These are phyloP conservation scores for Phasia obesa DNA, from an alignment of 2,888 invertebrate genomes.

Conservation along the genomic window DNA sequence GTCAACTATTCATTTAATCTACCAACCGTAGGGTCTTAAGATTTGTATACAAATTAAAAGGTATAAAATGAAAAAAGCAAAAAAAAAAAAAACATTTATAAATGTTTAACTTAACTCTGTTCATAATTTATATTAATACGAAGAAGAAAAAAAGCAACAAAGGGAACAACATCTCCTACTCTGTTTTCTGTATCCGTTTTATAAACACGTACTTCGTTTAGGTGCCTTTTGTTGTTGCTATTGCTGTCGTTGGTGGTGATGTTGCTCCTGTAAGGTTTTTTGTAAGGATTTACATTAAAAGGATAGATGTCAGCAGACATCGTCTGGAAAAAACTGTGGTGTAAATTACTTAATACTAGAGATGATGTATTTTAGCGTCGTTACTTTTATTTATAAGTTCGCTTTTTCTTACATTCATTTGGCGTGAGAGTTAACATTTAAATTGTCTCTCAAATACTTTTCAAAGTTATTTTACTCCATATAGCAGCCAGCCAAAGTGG, in stretches of 20 bases:
- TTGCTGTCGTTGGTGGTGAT: not conserved
- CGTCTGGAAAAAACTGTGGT: constrained; percentile 22
- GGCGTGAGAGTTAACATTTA: constrained; percentile 10
- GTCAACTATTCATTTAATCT: constrained; percentile 47
- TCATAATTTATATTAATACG: constrained; percentile 47
- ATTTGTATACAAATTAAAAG: constrained; percentile 51
- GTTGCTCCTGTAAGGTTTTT: constrained; percentile 14
- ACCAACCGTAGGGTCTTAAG: constrained; percentile 50
- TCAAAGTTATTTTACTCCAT: not conserved
- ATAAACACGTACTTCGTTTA: constrained; percentile 4
- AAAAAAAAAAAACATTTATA: constrained; percentile 23
- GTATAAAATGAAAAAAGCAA: constrained; percentile 4
- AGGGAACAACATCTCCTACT: not conserved
- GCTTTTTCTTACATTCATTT: constrained; percentile 10
- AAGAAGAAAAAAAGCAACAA: not conserved
- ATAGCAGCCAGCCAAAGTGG: not conserved
- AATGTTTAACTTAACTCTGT: constrained; percentile 44
- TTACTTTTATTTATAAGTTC: constrained; percentile 21
- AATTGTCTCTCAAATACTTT: constrained; percentile 14
- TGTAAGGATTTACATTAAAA: constrained; percentile 37
- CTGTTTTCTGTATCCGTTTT: constrained; percentile 9
- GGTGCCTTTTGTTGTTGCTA: not conserved
- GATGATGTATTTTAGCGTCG: constrained; percentile 8
- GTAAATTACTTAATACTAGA: constrained; percentile 33
- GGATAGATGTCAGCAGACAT: constrained; percentile 56